Base-by-base conservation (phyloP, 2,888 invertebrate genomes). In the Euspilapteryx auroguttella region DNA sequence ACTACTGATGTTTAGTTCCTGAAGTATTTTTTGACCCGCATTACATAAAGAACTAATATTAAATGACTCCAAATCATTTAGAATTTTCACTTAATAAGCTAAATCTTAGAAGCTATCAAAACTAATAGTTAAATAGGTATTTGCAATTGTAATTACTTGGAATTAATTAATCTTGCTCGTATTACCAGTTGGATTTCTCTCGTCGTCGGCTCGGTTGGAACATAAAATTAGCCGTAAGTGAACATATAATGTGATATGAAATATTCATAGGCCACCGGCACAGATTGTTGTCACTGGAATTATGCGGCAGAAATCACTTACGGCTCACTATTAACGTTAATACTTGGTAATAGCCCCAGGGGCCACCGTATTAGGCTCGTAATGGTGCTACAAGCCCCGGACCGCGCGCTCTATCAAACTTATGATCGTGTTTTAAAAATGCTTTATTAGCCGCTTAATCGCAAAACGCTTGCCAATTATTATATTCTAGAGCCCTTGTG, bases 261-360 rank as follows among this genome's bases (percentile, higher is more conserved):
- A 62, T 68, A 68, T 69, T 64, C 65, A 69, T 63, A 50, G 58
- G 47, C 57, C 56, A 61, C 61, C 55, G 44, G 47, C 53, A 48
- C 37, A 47, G 58, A 57, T 57, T 62, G 58, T 68, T 68, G 64
- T 64, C 66, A 64, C 64, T 56, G 49, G 47, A 41, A 58, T 64
- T 58, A 63, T 55, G 50, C 50, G 37, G 44, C 49, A 55, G 54
- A 56, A 62, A 62, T 66, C 64, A 66, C 55, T 65, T 58, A 58
- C 34, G 45, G 45, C 41, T 39, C 39, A 44, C 49, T 55, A 63
- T 62, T 62, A 61, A 47, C 46, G 51, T 47, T 62, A 63, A 66
- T 63, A 61, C 62, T 66, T 61, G 53, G 61, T 79, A 79, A 79
- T 78, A 61, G 69, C 54, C 49, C 40, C 8, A 34, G 53, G 51